phyloP scores from a whole-genome alignment of 2,888 invertebrate genomes.

The Anoplius nigerrimus region DNA sequence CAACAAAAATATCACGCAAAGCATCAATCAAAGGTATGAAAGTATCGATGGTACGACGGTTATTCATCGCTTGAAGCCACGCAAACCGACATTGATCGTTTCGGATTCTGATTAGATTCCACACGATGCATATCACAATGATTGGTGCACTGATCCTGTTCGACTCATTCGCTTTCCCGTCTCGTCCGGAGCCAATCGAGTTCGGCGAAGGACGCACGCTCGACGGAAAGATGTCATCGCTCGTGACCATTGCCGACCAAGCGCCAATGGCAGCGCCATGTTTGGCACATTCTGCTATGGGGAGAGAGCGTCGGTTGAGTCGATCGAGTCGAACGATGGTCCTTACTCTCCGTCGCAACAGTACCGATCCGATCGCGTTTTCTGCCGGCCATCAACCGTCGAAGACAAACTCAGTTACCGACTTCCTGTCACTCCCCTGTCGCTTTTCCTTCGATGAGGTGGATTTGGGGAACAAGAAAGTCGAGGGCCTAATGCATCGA shows the following conservation, averaged over 20 bases:
- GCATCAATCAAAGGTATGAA: no score
- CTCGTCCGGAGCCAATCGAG: slow-evolving; percentile 31
- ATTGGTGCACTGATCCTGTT: no score
- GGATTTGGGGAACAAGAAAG: no score
- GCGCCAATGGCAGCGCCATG: slow-evolving; percentile 58
- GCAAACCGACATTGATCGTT: no score
- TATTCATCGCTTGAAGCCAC: no score
- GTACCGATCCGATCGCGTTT: slow-evolving; percentile 46
- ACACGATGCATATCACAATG: no score
- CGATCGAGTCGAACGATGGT: slow-evolving; percentile 24
- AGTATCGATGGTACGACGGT: no score
- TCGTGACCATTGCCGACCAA: slow-evolving; percentile 50
- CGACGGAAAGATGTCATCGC: slow-evolving; percentile 46
- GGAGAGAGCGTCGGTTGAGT: slow-evolving; percentile 47
- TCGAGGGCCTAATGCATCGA: no score
- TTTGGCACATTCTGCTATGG: slow-evolving; percentile 61
- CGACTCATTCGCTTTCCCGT: slow-evolving; percentile 47
- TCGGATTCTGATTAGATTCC: no score
- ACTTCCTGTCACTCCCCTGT: background rate
- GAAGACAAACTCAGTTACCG: background rate
- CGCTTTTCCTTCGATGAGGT: no score
- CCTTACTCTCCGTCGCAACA: slow-evolving; percentile 42
- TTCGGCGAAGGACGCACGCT: slow-evolving; percentile 42
- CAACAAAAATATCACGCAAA: no score
- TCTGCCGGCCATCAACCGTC: background rate